Conservation (phyloP, 2,113 vertebrate genomes). For the Tenebrosternarchus preto region DNA sequence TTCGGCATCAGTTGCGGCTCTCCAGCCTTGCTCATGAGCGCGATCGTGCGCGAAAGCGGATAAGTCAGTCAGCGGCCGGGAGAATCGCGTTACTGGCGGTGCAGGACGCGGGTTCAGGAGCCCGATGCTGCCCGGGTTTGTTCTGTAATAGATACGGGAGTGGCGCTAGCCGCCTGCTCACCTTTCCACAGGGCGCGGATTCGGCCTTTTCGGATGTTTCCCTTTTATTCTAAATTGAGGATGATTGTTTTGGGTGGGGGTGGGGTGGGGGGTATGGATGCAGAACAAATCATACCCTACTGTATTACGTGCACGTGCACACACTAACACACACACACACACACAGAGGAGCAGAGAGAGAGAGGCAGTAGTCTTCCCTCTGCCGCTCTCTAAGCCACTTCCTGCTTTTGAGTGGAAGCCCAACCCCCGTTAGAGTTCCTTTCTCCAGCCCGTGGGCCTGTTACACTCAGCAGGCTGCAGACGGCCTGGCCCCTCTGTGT, state of each 20-base stretch:
- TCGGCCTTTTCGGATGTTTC: neutral
- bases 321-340: neutral
- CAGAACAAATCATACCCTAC: conserved; percentile 42
- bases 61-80: no score
- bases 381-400: conserved; percentile 50
- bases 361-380: conserved; percentile 36
- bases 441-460: conserved; percentile 18
- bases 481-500: conserved; percentile 10
- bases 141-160: conserved; percentile 26
- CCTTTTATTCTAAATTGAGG: conserved; percentile 32
- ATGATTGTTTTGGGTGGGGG: conserved; percentile 29
- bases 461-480: conserved; percentile 36
- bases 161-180: neutral
- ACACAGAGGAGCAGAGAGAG: conserved; percentile 27
- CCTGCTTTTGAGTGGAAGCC: conserved; percentile 52
- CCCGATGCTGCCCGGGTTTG: neutral
- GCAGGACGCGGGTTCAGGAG: no score
- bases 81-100: no score
- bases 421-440: conserved; percentile 41
- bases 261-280: conserved; percentile 35
- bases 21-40: no score
- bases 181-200: neutral
- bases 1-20: no score
- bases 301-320: conserved; percentile 12
- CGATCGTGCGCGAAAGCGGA: no score